Conservation (phyloP, 2,888 invertebrate species). For the Lordiphosa andalusiaca region DNA sequence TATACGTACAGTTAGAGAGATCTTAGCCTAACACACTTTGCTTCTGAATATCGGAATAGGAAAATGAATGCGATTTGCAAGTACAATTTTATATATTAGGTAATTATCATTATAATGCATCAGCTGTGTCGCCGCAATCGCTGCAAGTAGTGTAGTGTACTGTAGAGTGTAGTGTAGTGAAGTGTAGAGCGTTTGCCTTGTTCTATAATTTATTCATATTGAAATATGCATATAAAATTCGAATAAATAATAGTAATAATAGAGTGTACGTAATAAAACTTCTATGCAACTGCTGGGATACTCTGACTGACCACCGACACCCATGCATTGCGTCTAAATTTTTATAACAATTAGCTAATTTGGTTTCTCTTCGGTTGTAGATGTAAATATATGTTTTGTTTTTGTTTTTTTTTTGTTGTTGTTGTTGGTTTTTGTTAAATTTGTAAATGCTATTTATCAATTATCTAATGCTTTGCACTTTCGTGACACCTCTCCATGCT, state of each 20-base stretch:
- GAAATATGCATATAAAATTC: constrained; percentile 27
- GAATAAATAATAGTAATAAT: constrained; percentile 31
- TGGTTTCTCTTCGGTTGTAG: constrained; percentile 15
- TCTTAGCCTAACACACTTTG: constrained; percentile 30
- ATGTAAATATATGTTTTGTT: constrained; percentile 15
- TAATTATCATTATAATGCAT: constrained; percentile 14
- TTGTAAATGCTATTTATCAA: constrained; percentile 42
- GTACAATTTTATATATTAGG: constrained; percentile 7
- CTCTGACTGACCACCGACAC: constrained; percentile 5
- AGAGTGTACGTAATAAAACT: constrained; percentile 16
- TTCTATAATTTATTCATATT: constrained; percentile 18
- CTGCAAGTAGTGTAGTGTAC: constrained; percentile 2
- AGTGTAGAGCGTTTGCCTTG: constrained; percentile 3
- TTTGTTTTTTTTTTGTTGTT: no score
- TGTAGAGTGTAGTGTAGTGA: constrained; percentile 5
- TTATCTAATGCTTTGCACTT: constrained; percentile 42
- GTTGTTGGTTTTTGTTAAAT: constrained; percentile 26
- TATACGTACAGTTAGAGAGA: constrained; percentile 15
- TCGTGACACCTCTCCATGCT: constrained; percentile 11
- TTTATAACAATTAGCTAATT: constrained; percentile 51
- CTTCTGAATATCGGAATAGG: constrained; percentile 7
- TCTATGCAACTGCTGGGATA: constrained; percentile 11
- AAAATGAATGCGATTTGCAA: constrained; percentile 15
- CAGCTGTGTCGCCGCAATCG: constrained; percentile 6
- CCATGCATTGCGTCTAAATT: constrained; percentile 25